Evolutionary conservation across 2,888 invertebrate species (phyloP).

Genomic region (Hipparchia semele): DNA sequence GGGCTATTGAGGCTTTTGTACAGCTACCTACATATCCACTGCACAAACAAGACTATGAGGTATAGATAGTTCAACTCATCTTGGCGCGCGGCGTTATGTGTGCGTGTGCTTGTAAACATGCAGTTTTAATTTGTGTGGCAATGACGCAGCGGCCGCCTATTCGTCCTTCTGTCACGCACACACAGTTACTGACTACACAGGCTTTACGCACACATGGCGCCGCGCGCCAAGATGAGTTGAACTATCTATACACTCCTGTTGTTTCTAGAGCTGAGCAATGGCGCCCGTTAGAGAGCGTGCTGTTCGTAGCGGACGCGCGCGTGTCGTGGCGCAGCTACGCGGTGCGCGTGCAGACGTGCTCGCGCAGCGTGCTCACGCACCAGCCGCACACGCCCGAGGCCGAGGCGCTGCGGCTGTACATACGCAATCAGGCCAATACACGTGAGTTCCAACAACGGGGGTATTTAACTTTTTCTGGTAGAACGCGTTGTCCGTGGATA

Average conservation of each 20-base stretch:
- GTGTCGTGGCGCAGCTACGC: conserved; percentile 83
- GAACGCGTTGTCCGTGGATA: conserved; percentile 86
- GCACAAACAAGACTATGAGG: neutral
- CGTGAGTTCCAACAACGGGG: conserved; percentile 50
- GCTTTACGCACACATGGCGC: too few species aligned
- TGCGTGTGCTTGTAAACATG: too few species aligned
- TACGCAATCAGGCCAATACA: conserved; percentile 67
- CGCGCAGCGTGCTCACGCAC: conserved; percentile 87
- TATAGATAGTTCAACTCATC: too few species aligned
- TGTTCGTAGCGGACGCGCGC: conserved; percentile 88
- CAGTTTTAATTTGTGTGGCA: too few species aligned
- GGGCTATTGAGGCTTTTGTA: too few species aligned
- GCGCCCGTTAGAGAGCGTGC: conserved; percentile 86
- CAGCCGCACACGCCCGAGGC: conserved; percentile 87
- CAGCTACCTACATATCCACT: conserved; percentile 3
- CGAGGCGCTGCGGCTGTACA: conserved; percentile 78
- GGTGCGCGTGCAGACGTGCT: conserved; percentile 74
- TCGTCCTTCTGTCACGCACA: too few species aligned
- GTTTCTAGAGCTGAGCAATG: conserved; percentile 84
- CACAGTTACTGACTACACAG: too few species aligned
- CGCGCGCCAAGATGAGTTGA: too few species aligned
- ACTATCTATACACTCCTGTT: too few species aligned
- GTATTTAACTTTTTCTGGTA: conserved; percentile 73
- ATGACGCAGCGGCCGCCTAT: too few species aligned
- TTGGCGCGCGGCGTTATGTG: too few species aligned